These are phyloP conservation scores for Drosophila subquinaria DNA, from an alignment of 2,888 invertebrate genomes.

Conservation along the genomic window DNA sequence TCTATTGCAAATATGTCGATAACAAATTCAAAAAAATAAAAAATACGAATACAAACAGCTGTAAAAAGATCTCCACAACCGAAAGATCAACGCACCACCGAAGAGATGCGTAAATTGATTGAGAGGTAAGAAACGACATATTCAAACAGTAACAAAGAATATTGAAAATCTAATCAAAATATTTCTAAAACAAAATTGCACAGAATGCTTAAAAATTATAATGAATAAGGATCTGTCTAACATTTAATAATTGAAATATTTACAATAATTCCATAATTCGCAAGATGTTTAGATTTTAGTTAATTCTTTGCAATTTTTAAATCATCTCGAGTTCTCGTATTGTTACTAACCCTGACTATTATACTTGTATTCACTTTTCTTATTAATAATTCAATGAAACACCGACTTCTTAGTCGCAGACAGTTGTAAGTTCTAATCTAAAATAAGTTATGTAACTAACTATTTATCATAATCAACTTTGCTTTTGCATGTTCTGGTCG, in stretches of 20 bases:
- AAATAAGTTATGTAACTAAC: constrained; percentile 38
- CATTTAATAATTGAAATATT: not conserved
- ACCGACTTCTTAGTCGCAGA: constrained; percentile 77
- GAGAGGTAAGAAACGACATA: constrained; percentile 91
- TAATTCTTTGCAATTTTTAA: constrained; percentile 45
- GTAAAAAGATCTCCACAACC: constrained; percentile 89
- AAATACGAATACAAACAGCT: constrained; percentile 72
- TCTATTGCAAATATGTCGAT: constrained; percentile 44
- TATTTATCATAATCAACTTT: not conserved
- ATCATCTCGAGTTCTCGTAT: not conserved
- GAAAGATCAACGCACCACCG: constrained; percentile 97
- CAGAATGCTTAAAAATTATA: constrained; percentile 20
- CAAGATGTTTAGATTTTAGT: not conserved
- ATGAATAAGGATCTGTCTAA: not conserved
- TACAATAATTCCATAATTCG: not conserved
- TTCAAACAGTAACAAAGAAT: not conserved
- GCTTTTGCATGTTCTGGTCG: constrained; percentile 55
- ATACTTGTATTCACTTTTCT: constrained; percentile 25
- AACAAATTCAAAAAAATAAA: constrained; percentile 33
- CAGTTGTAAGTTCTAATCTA: constrained; percentile 79
- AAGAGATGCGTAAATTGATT: constrained; percentile 98
- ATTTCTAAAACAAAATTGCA: constrained; percentile 44
- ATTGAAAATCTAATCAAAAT: constrained; percentile 11
- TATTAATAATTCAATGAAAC: constrained; percentile 35
- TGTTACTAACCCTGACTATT: constrained; percentile 41